phyloP scores from a whole-genome alignment of 1,140 invertebrate genomes.

The Leptopilina clavipes region DNA sequence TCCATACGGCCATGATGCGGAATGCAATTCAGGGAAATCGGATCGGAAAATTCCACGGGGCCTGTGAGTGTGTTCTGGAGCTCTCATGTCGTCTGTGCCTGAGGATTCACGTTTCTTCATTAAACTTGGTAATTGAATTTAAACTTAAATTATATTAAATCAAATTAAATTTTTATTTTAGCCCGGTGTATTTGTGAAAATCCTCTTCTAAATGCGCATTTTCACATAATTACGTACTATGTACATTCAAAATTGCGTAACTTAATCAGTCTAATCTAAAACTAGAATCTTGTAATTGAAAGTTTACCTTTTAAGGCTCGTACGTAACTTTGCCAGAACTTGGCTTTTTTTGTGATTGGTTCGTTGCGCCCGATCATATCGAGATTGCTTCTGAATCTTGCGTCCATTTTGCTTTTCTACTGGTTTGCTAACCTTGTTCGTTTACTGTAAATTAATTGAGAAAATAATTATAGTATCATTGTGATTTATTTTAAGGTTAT shows the following conservation, averaged over 20 bases:
- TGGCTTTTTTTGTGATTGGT: constrained; percentile 92
- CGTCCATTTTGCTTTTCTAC: constrained; percentile 80
- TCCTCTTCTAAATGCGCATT: too few relatives aligned
- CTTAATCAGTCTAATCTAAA: too few relatives aligned
- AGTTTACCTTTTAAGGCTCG: constrained; percentile 90
- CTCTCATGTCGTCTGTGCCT: constrained; percentile 93
- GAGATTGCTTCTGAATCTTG: constrained; percentile 91
- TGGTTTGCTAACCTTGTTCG: constrained; percentile 77
- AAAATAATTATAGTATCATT: neutral
- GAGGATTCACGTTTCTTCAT: constrained; percentile 48
- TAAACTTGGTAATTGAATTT: neutral
- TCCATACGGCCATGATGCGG: constrained; percentile 81
- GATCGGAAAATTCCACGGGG: constrained; percentile 82
- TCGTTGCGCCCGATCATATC: constrained; percentile 94
- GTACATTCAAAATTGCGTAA: too few relatives aligned
- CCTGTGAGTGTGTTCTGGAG: constrained; percentile 84
- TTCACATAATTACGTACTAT: too few relatives aligned
- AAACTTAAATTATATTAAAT: neutral
- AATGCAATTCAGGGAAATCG: constrained; percentile 79
- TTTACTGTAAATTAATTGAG: constrained; percentile 76
- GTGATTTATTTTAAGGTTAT: neutral
- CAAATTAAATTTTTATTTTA: too few relatives aligned
- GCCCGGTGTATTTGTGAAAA: too few relatives aligned
- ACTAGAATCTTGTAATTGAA: neutral
- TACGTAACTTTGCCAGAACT: constrained; percentile 94